Evolutionary conservation across 2,797 vertebrate species (phyloP).

Genomic region (Silurus lanzhouensis): DNA sequence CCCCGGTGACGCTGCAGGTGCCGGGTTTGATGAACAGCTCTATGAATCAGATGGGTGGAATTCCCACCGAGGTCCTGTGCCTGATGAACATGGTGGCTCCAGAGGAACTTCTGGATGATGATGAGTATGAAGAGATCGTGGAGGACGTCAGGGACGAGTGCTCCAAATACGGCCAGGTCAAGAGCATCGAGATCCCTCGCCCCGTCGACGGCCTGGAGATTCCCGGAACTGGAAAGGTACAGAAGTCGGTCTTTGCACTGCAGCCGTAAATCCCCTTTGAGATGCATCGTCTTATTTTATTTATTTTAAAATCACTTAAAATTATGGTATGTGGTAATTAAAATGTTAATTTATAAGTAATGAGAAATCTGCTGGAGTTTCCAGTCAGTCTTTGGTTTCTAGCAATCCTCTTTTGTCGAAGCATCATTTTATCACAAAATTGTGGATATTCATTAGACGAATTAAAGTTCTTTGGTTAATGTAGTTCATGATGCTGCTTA

Average conservation of each 20-base stretch:
- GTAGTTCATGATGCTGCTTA: neutral
- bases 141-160: conserved; percentile 92
- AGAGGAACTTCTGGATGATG: conserved; percentile 89
- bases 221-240: conserved; percentile 90
- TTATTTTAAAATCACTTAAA: no score
- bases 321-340: no score
- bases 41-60: conserved; percentile 89
- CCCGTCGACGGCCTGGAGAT: conserved; percentile 90
- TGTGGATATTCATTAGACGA: neutral
- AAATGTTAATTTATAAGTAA: no score
- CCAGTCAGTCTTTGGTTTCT: no score
- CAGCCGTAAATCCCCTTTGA: neutral
- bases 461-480: neutral
- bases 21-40: conserved; percentile 89
- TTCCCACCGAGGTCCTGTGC: conserved; percentile 91
- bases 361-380: neutral
- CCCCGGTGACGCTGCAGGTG: conserved; percentile 93
- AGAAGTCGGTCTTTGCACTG: neutral
- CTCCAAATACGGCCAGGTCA: conserved; percentile 91
- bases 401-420: neutral
- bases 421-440: neutral
- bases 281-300: neutral
- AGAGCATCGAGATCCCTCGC: conserved; percentile 92
- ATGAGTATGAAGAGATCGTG: conserved; percentile 93
- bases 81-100: conserved; percentile 97